These are phyloP conservation scores for Epicauta chinensis DNA, from an alignment of 1,140 invertebrate species.

Conservation along the genomic window DNA sequence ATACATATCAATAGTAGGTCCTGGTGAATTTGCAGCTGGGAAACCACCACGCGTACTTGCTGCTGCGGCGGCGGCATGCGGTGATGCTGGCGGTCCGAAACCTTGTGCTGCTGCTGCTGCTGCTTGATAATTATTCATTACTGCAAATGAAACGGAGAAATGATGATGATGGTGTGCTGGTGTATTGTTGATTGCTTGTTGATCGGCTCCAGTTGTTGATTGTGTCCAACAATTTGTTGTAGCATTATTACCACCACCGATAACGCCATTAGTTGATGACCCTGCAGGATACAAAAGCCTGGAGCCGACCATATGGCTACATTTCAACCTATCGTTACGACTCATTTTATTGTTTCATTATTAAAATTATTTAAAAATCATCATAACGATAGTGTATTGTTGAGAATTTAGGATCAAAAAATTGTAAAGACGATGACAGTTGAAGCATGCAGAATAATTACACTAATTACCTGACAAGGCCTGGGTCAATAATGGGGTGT, in stretches of 20 bases:
- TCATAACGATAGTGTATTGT: too few relatives aligned
- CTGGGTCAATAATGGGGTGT: conserved; percentile 87
- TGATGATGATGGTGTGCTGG: conserved; percentile 29
- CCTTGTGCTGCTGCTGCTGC: conserved; percentile 64
- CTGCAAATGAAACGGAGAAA: conserved; percentile 52
- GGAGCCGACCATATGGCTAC: conserved; percentile 35
- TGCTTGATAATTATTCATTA: conserved; percentile 93
- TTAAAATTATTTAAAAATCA: too few relatives aligned
- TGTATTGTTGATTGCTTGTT: conserved; percentile 1
- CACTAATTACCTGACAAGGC: conserved; percentile 78
- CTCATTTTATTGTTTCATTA: too few relatives aligned
- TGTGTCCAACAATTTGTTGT: conserved; percentile 28
- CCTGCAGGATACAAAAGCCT: conserved; percentile 31
- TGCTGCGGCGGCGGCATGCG: conserved; percentile 50
- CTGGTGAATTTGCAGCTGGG: conserved; percentile 81
- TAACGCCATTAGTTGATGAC: conserved; percentile 15
- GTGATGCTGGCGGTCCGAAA: conserved; percentile 64
- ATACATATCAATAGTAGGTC: conserved; percentile 83
- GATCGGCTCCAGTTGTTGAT: conserved; percentile 32
- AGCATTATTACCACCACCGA: conserved; percentile 4
- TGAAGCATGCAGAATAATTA: conserved; percentile 22
- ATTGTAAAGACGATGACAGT: too few relatives aligned
- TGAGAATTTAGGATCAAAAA: too few relatives aligned
- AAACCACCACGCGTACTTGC: conserved; percentile 64
- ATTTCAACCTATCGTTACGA: background rate